These are phyloP conservation scores for Salvator merianae DNA, from an alignment of 2,113 vertebrate species.

Conservation along the genomic window DNA sequence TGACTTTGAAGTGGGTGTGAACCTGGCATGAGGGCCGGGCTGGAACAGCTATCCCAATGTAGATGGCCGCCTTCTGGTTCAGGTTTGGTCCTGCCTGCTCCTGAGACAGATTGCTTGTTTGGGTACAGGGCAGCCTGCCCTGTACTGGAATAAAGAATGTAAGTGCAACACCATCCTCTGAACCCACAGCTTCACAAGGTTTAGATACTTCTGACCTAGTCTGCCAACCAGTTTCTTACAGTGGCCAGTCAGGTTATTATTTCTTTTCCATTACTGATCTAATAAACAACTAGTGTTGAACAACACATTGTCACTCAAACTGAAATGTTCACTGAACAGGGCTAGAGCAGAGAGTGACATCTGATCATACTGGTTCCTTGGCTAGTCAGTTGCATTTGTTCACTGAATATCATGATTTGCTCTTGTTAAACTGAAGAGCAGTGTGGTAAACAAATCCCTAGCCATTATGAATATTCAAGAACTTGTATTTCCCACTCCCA, in stretches of 20 bases:
- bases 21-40: too few species aligned
- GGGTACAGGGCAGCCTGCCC: too few species aligned
- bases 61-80: too few species aligned
- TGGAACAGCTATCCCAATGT: too few species aligned
- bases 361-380: background rate
- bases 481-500: background rate
- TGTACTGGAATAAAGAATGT: too few species aligned
- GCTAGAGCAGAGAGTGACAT: background rate
- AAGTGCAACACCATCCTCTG: too few species aligned
- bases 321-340: background rate
- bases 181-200: background rate
- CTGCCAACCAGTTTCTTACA: background rate
- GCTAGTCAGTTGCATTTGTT: background rate
- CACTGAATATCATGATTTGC: background rate
- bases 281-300: background rate
- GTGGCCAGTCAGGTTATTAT: background rate
- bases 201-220: background rate
- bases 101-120: too few species aligned
- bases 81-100: too few species aligned
- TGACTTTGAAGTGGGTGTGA: too few species aligned
- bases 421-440: background rate
- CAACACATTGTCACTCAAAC: background rate
- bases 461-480: background rate
- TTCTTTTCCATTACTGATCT: background rate
- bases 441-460: background rate